Conservation (phyloP, 92 coral and sea anemone species). For the Zoanthus solanderi region DNA sequence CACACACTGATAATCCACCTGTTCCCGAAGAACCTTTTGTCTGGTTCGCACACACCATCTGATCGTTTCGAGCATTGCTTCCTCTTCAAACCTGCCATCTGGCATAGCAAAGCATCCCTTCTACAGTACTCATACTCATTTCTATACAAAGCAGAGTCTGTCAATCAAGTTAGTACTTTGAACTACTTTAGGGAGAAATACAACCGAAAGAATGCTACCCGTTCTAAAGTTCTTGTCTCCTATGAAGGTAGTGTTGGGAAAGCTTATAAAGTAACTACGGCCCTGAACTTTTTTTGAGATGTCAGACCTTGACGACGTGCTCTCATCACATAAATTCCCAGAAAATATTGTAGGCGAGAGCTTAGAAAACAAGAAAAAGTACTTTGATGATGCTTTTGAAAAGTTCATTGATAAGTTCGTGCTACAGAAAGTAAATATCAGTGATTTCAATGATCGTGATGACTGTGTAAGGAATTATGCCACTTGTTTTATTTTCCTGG, state of each 20-base stretch:
- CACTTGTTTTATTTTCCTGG: constrained; percentile 71
- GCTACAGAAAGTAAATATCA: constrained; percentile 43
- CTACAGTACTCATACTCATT: constrained; percentile 70
- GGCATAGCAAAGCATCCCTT: constrained; percentile 76
- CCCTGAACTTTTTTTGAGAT: constrained; percentile 76
- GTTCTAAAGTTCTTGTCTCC: constrained; percentile 78
- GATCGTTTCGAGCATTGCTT: constrained; percentile 74
- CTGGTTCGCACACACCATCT: constrained; percentile 83
- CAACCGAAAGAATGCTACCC: constrained; percentile 76
- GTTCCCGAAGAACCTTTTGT: constrained; percentile 54
- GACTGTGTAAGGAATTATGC: constrained; percentile 74
- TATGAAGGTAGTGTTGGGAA: constrained; percentile 81
- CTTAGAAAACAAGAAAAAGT: constrained; percentile 50
- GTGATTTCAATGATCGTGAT: constrained; percentile 65
- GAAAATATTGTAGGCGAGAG: constrained; percentile 47
- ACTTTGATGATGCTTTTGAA: constrained; percentile 66
- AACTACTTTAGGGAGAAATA: constrained; percentile 81
- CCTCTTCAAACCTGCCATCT: constrained; percentile 76
- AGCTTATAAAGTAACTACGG: constrained; percentile 61
- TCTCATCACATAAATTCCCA: constrained; percentile 65
- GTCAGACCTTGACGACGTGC: constrained; percentile 61
- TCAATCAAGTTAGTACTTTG: constrained; percentile 75
- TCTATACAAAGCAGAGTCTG: constrained; percentile 77
- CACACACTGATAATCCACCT: too few species aligned
- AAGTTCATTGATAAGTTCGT: constrained; percentile 64